Evolutionary conservation across 2,113 vertebrate genomes (phyloP), one percentile per base, ranked within the genome.

Genomic region (Epinephelus fuscoguttatus): DNA sequence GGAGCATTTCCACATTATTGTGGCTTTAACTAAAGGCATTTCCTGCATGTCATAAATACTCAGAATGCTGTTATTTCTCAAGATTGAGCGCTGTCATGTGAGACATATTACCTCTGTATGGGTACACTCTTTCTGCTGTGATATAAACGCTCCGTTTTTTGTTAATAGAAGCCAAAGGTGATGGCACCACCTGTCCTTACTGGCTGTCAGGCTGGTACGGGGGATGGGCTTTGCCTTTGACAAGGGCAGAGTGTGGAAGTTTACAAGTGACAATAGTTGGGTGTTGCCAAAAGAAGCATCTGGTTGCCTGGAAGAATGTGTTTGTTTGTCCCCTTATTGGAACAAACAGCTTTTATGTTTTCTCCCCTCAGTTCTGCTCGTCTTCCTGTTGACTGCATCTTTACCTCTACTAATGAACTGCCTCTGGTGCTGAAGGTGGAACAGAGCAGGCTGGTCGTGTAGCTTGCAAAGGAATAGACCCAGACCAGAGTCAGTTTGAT

Each of bases 1-100:
- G 69, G 85, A 84, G 82, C 81, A 60, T 72, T 73, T 75, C 57
- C 23, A 63, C 74, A 75, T 55, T 60, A 59, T 23, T 61, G 56
- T 33, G 74, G 81, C 85, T 75, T 59, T 60, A 25, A 64, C 60
- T 70, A n/a, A 10, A 25, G 11, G 7, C 40, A 15, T 70, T 45
- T 57, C 27, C 52, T 75, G 66, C 21, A 30, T 33, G 64, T 15
- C 59, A 21, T 55, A 60, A 60, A 66, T 56, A 68, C 23, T 75
- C 45, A 2, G 6, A 27, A 49, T 80, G 23, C 23, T 12, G n/a
- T 2, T 45, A 57, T 53, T 30, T 70, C 11, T 68, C 25, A 64
- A 25, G 63, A 68, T 6, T 12, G 12, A 66, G 19, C 10, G 6
- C 17, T 73, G 33, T 60, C 30, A 55, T 1, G 53, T 6, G n/a